These are phyloP conservation scores for Miltochrista miniata DNA, from an alignment of 2,888 invertebrate genomes.

Conservation along the genomic window DNA sequence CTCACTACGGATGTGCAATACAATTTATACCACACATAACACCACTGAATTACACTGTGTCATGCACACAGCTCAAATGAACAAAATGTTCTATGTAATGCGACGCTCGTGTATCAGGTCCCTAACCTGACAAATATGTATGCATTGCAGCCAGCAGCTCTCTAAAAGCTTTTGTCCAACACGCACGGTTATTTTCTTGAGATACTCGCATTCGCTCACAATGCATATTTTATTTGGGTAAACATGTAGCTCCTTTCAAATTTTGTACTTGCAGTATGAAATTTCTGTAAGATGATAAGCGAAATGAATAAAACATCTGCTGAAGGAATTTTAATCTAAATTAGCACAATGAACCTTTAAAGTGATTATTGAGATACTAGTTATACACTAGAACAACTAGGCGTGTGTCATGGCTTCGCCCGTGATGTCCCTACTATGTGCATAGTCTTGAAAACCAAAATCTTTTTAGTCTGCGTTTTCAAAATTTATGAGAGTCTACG, in stretches of 20 bases:
- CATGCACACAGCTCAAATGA: slow-evolving; percentile 5
- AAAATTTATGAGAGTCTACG: no score
- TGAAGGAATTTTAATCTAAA: no score
- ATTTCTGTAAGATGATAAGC: neutral
- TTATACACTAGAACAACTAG: no score
- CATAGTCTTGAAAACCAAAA: no score
- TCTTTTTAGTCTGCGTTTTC: no score
- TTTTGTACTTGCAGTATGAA: slow-evolving; percentile 14
- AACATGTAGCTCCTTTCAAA: slow-evolving; percentile 31
- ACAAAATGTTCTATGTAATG: slow-evolving; percentile 16
- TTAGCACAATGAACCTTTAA: no score
- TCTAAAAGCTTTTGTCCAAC: slow-evolving; percentile 72
- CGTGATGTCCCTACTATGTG: no score
- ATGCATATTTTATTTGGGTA: slow-evolving; percentile 59
- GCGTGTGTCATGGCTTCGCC: no score
- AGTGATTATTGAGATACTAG: no score
- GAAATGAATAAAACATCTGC: neutral
- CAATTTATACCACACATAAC: no score
- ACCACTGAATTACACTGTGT: neutral
- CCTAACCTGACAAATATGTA: slow-evolving; percentile 38
- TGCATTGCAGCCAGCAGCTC: slow-evolving; percentile 49
- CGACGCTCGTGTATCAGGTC: slow-evolving; percentile 23
- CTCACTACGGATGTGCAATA: no score
- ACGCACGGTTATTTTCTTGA: slow-evolving; percentile 58
- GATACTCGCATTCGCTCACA: slow-evolving; percentile 49